A percentile compares a stretch with the other conserved stretches of the same genome.
phyloP scores from a whole-genome alignment of 2,888 invertebrate species.

The Zhuqinia jingwanae region DNA sequence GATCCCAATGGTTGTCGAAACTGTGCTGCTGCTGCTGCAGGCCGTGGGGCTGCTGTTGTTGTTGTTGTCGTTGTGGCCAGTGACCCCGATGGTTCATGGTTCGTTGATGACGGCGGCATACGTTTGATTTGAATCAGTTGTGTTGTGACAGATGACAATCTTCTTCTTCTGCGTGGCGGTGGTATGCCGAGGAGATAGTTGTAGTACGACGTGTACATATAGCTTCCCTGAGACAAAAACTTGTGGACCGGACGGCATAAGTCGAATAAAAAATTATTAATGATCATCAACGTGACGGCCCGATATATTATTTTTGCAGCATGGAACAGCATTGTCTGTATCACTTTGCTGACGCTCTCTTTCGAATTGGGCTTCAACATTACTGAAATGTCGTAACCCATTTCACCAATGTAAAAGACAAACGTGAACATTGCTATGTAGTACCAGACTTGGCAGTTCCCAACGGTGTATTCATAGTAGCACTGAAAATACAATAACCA shows the following conservation, averaged over 20 bases:
- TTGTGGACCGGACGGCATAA: conserved; percentile 75
- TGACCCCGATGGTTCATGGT: conserved; percentile 45
- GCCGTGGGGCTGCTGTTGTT: not conserved
- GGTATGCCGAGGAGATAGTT: conserved; percentile 71
- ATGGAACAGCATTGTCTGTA: conserved; percentile 71
- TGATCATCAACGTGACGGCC: conserved; percentile 73
- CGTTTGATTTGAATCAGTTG: conserved; percentile 54
- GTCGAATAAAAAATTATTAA: conserved; percentile 76
- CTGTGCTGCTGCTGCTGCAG: conserved; percentile 3
- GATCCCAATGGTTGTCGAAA: conserved; percentile 35
- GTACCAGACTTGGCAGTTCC: conserved; percentile 77
- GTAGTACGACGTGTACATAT: conserved; percentile 73
- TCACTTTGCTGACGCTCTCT: conserved; percentile 70
- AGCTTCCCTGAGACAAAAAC: conserved; percentile 77
- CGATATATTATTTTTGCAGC: conserved; percentile 76
- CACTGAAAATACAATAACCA: conserved; percentile 63
- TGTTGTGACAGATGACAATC: conserved; percentile 68
- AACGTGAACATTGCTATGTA: conserved; percentile 76
- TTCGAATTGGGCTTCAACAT: conserved; percentile 63
- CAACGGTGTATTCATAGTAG: conserved; percentile 75
- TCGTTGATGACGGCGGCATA: conserved; percentile 30
- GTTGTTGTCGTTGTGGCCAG: conserved; percentile 27
- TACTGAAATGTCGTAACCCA: conserved; percentile 72
- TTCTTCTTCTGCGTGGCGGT: conserved; percentile 64
- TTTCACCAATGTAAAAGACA: conserved; percentile 75